A percentile compares a stretch with the other conserved stretches of the same genome.
Evolutionary conservation across 2,113 vertebrate genomes (phyloP).

Genomic region (Microcebus griseorufus): DNA sequence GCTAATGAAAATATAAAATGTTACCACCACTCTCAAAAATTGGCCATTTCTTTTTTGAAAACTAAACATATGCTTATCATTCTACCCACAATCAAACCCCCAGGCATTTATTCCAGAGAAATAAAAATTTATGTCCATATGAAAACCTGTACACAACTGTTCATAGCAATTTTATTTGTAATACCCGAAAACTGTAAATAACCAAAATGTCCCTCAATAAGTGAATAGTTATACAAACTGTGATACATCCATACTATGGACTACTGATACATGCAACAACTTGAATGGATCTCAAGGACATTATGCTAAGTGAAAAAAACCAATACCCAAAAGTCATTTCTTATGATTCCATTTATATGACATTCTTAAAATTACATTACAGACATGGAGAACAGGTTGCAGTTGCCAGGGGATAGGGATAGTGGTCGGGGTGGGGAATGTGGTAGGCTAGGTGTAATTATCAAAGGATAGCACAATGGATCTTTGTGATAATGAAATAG

Average conservation of each 20-base stretch:
- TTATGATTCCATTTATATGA: not conserved
- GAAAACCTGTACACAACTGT: constrained; percentile 13
- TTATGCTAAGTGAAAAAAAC: not conserved
- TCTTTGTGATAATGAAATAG: not conserved
- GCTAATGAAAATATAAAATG: not conserved
- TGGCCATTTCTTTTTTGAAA: not conserved
- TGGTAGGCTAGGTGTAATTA: not conserved
- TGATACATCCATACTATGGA: not conserved
- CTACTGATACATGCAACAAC: not conserved
- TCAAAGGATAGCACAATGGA: not conserved
- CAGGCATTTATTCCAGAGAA: not conserved
- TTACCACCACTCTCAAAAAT: not conserved
- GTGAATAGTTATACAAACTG: not conserved
- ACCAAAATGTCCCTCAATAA: constrained; percentile 26
- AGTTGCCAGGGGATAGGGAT: not conserved
- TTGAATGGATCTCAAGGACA: not conserved
- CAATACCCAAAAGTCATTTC: not conserved
- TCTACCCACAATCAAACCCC: not conserved
- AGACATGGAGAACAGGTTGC: not conserved
- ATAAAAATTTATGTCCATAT: constrained; percentile 5
- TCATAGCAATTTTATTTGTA: not conserved
- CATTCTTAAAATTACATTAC: not conserved
- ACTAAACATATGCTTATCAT: constrained; percentile 6
- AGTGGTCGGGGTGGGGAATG: no score
- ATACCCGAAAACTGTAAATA: not conserved